Base-by-base conservation (phyloP, 1,140 invertebrate genomes). In the Archegozetes longisetosus region DNA sequence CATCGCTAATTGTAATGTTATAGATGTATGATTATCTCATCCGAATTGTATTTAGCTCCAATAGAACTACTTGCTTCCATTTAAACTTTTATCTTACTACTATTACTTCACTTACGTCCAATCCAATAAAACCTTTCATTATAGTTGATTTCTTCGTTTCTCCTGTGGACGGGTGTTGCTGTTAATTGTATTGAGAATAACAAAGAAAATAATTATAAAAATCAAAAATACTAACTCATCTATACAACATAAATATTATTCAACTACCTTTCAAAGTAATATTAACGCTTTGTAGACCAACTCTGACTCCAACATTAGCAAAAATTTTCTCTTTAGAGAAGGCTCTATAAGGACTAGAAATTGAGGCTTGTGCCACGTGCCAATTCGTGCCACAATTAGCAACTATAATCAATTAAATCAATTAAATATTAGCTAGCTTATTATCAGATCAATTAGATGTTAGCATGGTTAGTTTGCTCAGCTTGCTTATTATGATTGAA, bases 51-150 rank as follows among this genome's bases (percentile, higher is more conserved):
- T n/a, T n/a, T n/a, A n/a, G n/a, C n/a, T n/a, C n/a, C n/a, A n/a
- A n/a, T n/a, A n/a, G n/a, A n/a, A n/a, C n/a, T n/a, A n/a, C n/a
- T n/a, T n/a, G n/a, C n/a, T n/a, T n/a, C n/a, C n/a, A n/a, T n/a
- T n/a, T n/a, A n/a, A n/a, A n/a, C n/a, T n/a, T n/a, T n/a, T n/a
- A n/a, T n/a, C n/a, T n/a, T n/a, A n/a, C n/a, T 14, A 48, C 17
- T n/a, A 55, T 80, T 77, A 90, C 87, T 61, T 85, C 84, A 57
- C 9, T 79, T 79, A 1, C 88, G 80, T 52, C 81, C 82, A 53
- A 81, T 74, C 90, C 91, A 97, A 61, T 80, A 80, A 71, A 97
- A 97, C 65, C 90, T 80, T 72, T 98, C 94, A 68, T 98, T 98
- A 75, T 90, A 98, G 69, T 95, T 87, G 50, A 97, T 86, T 59